Percentiles rank a stretch among this genome's conserved stretches.
These are phyloP conservation scores for Strix occidentalis DNA, from an alignment of 2,797 vertebrate species.

Conservation along the genomic window DNA sequence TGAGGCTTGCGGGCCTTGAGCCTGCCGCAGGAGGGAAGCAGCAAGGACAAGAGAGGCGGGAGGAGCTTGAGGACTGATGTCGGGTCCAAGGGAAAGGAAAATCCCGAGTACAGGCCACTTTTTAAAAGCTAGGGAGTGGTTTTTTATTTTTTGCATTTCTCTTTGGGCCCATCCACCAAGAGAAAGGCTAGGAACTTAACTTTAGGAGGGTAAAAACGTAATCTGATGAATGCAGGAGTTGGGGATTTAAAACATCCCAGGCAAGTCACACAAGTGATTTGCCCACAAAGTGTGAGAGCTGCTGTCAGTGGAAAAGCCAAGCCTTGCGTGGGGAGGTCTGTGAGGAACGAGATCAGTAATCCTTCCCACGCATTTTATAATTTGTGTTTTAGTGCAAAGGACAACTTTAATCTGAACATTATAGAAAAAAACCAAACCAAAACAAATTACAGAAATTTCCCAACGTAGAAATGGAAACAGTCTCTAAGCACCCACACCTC, in stretches of 20 bases:
- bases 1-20: no score
- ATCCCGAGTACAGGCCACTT: not conserved
- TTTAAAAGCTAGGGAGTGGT: not conserved
- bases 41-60: rapidly evolving
- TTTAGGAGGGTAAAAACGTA: not conserved
- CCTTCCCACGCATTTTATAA: not conserved
- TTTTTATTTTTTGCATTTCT: not conserved
- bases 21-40: not conserved
- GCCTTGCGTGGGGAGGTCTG: not conserved
- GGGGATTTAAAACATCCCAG: not conserved
- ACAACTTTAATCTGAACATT: rapidly evolving
- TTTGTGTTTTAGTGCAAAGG: not conserved
- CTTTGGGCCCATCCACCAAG: not conserved
- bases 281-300: not conserved
- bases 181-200: not conserved
- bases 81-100: not conserved
- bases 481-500: not conserved
- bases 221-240: not conserved
- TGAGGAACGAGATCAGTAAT: not conserved
- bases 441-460: not conserved
- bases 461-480: not conserved
- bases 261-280: not conserved
- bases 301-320: rapidly evolving
- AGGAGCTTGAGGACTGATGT: not conserved
- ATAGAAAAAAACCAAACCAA: not conserved